Percentiles rank a stretch among this genome's conserved stretches.
Evolutionary conservation across 2,797 vertebrate genomes (phyloP).

Genomic region (Todus mexicanus): DNA sequence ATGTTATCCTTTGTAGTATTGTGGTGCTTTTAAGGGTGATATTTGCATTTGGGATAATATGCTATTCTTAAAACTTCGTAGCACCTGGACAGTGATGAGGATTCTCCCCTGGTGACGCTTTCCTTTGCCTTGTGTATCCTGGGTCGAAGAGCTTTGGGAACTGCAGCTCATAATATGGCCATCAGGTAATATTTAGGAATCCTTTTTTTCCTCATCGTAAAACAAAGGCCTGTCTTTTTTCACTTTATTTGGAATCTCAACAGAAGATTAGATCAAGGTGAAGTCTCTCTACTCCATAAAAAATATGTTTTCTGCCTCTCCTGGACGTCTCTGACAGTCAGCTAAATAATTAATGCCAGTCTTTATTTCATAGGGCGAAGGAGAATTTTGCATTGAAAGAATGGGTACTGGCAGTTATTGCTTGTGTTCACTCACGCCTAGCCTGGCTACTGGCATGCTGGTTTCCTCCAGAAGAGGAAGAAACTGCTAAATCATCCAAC

Average conservation of each 20-base stretch:
- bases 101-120: slow-evolving; percentile 91
- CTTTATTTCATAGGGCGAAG: not conserved
- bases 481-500: not conserved
- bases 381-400: not conserved
- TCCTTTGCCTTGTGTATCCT: slow-evolving; percentile 92
- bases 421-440: not conserved
- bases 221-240: not conserved
- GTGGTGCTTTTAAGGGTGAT: not conserved
- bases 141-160: slow-evolving; percentile 90
- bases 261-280: not conserved
- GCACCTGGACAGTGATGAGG: slow-evolving; percentile 89
- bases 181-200: slow-evolving; percentile 81
- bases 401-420: not conserved
- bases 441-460: not conserved
- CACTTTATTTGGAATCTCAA: not conserved
- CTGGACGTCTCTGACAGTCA: not conserved
- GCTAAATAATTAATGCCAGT: not conserved
- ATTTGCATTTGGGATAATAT: not conserved
- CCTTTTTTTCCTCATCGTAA: not conserved
- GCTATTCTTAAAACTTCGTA: slow-evolving; percentile 63
- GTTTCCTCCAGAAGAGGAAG: not conserved
- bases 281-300: not conserved
- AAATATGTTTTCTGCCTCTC: not conserved
- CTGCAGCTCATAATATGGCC: slow-evolving; percentile 92
- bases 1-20: not conserved